phyloP scores from a whole-genome alignment of 2,113 vertebrate species.

The Centrocercus urophasianus region DNA sequence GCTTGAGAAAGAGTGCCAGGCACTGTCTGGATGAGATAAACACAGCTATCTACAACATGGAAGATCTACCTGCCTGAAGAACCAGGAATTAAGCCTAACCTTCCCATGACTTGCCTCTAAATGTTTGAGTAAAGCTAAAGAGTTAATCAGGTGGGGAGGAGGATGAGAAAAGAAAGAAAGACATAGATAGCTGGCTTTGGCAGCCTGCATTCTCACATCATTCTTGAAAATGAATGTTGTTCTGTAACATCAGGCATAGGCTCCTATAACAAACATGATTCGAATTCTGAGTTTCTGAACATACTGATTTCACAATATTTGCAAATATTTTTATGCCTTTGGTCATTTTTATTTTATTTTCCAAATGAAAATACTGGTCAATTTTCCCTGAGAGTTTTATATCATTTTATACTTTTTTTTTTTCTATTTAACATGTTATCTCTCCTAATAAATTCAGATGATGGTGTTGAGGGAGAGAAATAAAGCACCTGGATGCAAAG shows the following conservation, averaged over 20 bases:
- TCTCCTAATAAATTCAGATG: not conserved
- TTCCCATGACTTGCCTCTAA: not conserved
- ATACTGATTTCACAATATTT: not conserved
- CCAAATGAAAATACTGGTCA: not conserved
- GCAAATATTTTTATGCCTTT: not conserved
- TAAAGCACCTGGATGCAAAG: not conserved
- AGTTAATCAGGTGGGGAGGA: not conserved
- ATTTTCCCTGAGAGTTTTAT: not conserved
- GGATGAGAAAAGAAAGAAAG: too few relatives aligned
- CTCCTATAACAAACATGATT: not conserved
- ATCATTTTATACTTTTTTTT: not conserved
- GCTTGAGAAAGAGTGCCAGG: not conserved
- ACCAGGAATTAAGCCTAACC: not conserved
- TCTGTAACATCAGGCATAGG: not conserved
- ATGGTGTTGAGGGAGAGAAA: not conserved
- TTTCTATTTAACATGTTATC: not conserved
- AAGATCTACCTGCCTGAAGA: not conserved
- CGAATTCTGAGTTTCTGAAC: not conserved
- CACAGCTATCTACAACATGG: not conserved
- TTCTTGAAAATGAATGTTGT: not conserved
- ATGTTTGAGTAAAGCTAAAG: not conserved
- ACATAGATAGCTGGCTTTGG: not conserved
- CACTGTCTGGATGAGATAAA: not conserved
- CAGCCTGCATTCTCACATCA: not conserved
- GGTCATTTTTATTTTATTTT: not conserved